phyloP scores from a whole-genome alignment of 2,113 vertebrate genomes.

The Pseudorhombus dupliciocellatus region DNA sequence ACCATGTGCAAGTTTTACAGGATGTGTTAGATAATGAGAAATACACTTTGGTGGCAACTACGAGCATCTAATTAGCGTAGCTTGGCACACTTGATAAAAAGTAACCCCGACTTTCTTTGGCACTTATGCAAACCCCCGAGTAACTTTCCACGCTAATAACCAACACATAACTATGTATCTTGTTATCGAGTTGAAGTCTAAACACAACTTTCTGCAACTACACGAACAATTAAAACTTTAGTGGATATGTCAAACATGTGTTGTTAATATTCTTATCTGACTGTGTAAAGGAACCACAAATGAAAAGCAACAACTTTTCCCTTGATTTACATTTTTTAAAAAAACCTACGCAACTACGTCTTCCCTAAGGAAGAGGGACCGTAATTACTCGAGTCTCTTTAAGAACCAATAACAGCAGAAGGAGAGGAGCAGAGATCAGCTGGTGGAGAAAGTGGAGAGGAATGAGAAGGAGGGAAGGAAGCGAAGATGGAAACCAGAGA shows the following conservation, averaged over 20 bases:
- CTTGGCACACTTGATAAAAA: too few relatives aligned
- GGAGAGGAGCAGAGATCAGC: slow-evolving; percentile 39
- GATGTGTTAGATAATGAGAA: not conserved
- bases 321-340: not conserved
- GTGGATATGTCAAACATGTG: not conserved
- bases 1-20: not conserved
- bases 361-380: not conserved
- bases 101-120: too few relatives aligned
- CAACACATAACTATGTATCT: too few relatives aligned
- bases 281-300: not conserved
- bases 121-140: too few relatives aligned
- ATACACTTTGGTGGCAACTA: too few relatives aligned
- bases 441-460: slow-evolving; percentile 44
- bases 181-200: not conserved
- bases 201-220: not conserved
- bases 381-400: slow-evolving; percentile 36
- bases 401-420: slow-evolving; percentile 13
- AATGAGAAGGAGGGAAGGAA: slow-evolving; percentile 26
- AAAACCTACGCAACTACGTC: not conserved
- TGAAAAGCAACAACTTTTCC: not conserved
- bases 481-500: slow-evolving; percentile 16
- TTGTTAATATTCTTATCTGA: not conserved
- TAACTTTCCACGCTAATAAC: too few relatives aligned
- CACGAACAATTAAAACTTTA: not conserved
- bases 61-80: too few relatives aligned